Conservation (phyloP, 1,140 invertebrate genomes). For the Brachystomella parvula region DNA sequence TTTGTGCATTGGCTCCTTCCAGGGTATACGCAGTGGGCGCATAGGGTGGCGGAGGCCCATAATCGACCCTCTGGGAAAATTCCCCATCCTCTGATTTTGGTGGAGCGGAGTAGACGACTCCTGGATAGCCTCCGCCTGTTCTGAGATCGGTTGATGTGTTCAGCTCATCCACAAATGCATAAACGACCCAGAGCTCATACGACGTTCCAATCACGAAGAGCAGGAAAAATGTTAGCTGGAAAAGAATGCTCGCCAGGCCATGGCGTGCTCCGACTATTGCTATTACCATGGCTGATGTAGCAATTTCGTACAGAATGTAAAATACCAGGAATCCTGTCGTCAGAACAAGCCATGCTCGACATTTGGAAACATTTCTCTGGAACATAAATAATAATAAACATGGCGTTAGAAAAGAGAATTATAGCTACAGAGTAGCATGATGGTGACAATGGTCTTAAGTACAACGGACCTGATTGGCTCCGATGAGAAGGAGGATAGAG, state of each 20-base stretch:
- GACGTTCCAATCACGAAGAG: background rate
- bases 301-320: background rate
- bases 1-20: background rate
- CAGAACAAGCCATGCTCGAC: background rate
- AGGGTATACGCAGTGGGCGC: background rate
- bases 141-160: background rate
- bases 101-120: background rate
- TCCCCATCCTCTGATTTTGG: background rate
- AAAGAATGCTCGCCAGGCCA: background rate
- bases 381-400: background rate
- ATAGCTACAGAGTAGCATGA: too few relatives aligned
- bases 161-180: background rate
- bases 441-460: too few relatives aligned
- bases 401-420: background rate
- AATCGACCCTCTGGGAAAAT: background rate
- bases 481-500: background rate
- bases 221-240: background rate
- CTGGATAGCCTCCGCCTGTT: background rate
- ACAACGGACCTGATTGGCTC: background rate
- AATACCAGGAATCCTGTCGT: background rate
- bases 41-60: background rate
- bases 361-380: slow-evolving; percentile 1
- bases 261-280: background rate
- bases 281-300: background rate
- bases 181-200: slow-evolving; percentile 1